Base-by-base conservation (phyloP, 30 jellyfish, hydroid and myxozoan species). In the Hydractinia symbiolongicarpus region DNA sequence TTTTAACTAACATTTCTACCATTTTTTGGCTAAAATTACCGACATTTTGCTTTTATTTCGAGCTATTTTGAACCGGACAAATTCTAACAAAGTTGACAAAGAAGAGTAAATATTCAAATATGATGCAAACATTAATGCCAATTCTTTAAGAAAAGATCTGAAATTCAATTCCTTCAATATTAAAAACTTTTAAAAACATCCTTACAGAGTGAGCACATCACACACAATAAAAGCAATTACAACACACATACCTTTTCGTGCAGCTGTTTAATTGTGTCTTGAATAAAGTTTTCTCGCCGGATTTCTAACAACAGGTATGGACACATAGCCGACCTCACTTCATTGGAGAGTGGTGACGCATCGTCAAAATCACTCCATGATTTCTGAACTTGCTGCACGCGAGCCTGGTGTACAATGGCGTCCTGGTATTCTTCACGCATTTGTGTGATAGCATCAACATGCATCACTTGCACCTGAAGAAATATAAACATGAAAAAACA, bases 361-460 rank as follows among this genome's bases (percentile, higher is more conserved):
- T 79, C 91, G 6, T 86, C 50, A 58, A 77, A 55, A 14, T 80
- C 95, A 72, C 53, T 67, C 79, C 81, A 70, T 9, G 85, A 88
- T 70, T 91, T 92, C 55, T 91, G 95, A 50, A 91, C 89, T 20
- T 92, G 88, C 73, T 91, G 96, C 11, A 91, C 79, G 44, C 87
- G 88, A 15, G 95, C 96, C 71, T 91, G 98, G 9, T 91, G 98
- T 4, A 91, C 89, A 44, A 91, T 83, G 56, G 98, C 98, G 54
- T 78, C 81, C 64, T 86, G 95, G 44, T 91, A 91, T 68, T 91
- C 96, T 68, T 78, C 92, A 5, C 94, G 76, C 98, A 91, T 91
- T 57, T 91, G 96, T 50, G 81, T 91, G 69, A 91, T 91, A 5
- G 98, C 98, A 53, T 91, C 95, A 55, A 81, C 72, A 60, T 91